Conservation (phyloP, 1,140 invertebrate species). For the Drosophila parvula region DNA sequence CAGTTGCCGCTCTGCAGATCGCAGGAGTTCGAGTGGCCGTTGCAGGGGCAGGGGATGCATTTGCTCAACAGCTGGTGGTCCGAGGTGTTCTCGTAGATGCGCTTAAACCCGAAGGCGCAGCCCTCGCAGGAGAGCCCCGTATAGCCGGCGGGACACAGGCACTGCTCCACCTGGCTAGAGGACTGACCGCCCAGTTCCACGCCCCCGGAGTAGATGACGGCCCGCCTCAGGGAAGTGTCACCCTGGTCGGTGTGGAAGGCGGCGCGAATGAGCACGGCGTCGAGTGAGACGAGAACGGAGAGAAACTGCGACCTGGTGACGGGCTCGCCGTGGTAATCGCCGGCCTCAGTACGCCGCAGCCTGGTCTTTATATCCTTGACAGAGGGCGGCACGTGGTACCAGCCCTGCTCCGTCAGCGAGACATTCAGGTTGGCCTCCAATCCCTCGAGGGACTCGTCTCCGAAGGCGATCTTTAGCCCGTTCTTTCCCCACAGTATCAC, state of each 20-base stretch:
- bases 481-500: conserved; percentile 92
- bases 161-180: conserved; percentile 86
- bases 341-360: conserved; percentile 85
- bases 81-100: conserved; percentile 87
- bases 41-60: conserved; percentile 95
- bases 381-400: conserved; percentile 89
- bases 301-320: conserved; percentile 93
- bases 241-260: conserved; percentile 97
- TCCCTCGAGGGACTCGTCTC: conserved; percentile 85
- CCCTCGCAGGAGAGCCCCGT: conserved; percentile 92
- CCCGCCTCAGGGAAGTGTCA: conserved; percentile 87
- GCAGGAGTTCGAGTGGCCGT: conserved; percentile 94
- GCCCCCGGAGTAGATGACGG: conserved; percentile 78
- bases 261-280: conserved; percentile 92
- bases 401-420: conserved; percentile 88
- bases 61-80: conserved; percentile 85
- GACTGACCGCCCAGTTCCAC: conserved; percentile 67
- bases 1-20: conserved; percentile 90
- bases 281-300: conserved; percentile 91
- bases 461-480: conserved; percentile 89
- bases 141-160: conserved; percentile 88
- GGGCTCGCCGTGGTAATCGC: conserved; percentile 86
- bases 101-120: conserved; percentile 93
- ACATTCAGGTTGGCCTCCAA: conserved; percentile 86
- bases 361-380: conserved; percentile 87